Base-by-base conservation (phyloP, 2,888 invertebrate species). In the Sinopyrophorus schimmeli region DNA sequence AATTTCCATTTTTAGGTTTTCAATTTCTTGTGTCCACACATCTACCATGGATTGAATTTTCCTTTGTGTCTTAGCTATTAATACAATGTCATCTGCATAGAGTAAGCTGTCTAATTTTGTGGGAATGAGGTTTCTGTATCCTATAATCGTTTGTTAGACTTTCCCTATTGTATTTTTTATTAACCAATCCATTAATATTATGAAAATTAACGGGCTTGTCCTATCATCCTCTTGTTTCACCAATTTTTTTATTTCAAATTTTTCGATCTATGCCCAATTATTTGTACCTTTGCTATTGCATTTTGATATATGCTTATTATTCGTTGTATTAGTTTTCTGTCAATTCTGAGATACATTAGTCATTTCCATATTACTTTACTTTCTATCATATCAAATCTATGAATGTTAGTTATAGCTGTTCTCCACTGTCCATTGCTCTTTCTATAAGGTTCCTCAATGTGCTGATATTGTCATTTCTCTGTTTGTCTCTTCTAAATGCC, bases 381-480 rank as follows among this genome's bases (percentile, higher is more conserved):
- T 24, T 24, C 24, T 7, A 27, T 27, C 11, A 27, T 27, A 7
- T 27, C 7, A 15, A 15, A 9, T 15, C 30, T 15, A 30, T 30
- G n/a, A 30, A 30, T 30, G 14, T 30, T 9, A 14, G n/a, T 4
- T 2, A 15, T 14, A 30, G n/a, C 16, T 30, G 15, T 9, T 15
- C 30, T 30, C 15, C 14, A 15, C 15, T 30, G 16, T 14, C 2
- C 9, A 30, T 15, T 30, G n/a, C 15, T 9, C 30, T 15, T 30
- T 30, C 15, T 15, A 30, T 15, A 7, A 30, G 15, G 7, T 14
- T 30, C 16, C 9, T 14, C 9, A 15, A 15, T 30, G 16, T 14
- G 30, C 15, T 14, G 14, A 30, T 30, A 7, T 30, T 30, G 9
- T n/a, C 14, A n/a, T 30, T 30, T 30, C 5, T 30, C 30, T 15